Evolutionary conservation across 2,797 vertebrate genomes (phyloP).

Genomic region (Sciurus vulgaris): DNA sequence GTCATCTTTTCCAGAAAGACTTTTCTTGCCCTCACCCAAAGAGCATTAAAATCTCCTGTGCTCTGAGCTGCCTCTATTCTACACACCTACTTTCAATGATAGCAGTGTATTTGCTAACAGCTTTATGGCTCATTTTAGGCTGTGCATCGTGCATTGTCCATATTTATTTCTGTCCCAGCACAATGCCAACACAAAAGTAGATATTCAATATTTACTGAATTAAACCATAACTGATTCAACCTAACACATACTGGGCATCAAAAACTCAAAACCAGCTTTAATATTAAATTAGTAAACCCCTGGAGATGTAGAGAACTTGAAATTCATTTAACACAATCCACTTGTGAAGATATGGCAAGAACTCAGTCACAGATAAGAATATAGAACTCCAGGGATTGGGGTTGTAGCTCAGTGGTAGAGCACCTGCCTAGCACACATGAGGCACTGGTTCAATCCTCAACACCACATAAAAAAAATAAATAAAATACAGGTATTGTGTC

Average conservation of each 20-base stretch:
- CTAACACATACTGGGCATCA: background rate
- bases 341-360: slow-evolving; percentile 43
- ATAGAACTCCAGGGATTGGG: background rate
- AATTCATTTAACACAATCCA: background rate
- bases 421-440: too few species aligned
- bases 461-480: too few species aligned
- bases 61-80: background rate
- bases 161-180: slow-evolving; percentile 4
- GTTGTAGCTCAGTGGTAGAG: too few species aligned
- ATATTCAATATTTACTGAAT: background rate
- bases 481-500: too few species aligned
- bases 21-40: background rate
- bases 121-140: background rate
- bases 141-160: background rate
- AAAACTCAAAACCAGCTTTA: slow-evolving; percentile 48
- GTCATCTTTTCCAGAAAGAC: slow-evolving; percentile 52
- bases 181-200: background rate
- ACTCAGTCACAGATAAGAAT: slow-evolving; percentile 7
- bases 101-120: background rate
- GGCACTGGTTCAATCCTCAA: too few species aligned
- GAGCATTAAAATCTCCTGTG: background rate
- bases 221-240: slow-evolving; percentile 59
- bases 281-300: background rate
- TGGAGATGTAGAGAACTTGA: background rate
- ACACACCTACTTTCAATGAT: background rate